Conservation (phyloP, 2,113 vertebrate species). For the Perca schrenkii region DNA sequence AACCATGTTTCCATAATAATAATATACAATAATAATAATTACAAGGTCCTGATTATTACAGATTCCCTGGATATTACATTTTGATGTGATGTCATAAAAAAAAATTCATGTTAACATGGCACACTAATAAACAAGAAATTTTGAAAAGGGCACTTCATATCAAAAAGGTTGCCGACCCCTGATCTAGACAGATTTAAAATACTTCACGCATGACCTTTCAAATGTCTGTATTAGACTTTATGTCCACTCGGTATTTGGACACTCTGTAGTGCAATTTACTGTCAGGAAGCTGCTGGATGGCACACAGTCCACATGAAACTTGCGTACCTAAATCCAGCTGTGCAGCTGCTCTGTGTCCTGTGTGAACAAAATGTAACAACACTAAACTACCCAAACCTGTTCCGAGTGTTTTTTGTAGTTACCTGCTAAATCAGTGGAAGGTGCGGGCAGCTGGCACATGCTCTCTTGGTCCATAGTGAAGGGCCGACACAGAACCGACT, state of each 20-base stretch:
- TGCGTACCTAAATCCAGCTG: neutral
- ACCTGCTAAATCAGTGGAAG: slow-evolving; percentile 82
- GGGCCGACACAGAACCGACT: slow-evolving; percentile 95
- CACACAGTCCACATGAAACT: neutral
- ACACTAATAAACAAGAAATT: too few relatives aligned
- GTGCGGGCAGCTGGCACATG: slow-evolving; percentile 89
- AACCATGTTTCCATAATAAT: too few relatives aligned
- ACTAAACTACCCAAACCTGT: neutral
- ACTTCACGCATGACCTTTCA: neutral
- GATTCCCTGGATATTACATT: too few relatives aligned
- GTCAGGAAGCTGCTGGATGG: neutral
- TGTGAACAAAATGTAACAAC: neutral
- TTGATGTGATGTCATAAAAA: too few relatives aligned
- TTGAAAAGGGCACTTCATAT: too few relatives aligned
- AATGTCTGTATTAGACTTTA: neutral
- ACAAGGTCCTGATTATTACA: too few relatives aligned
- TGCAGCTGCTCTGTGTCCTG: neutral
- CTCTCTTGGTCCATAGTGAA: slow-evolving; percentile 94
- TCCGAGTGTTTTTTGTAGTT: slow-evolving; percentile 36
- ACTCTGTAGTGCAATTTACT: neutral
- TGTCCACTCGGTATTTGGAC: slow-evolving; percentile 2
- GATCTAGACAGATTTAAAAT: neutral
- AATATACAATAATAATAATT: too few relatives aligned
- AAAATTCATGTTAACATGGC: too few relatives aligned
- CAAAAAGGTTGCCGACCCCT: too few relatives aligned